Conservation (phyloP, 2,797 vertebrate genomes). For the Coregonus ussuriensis region DNA sequence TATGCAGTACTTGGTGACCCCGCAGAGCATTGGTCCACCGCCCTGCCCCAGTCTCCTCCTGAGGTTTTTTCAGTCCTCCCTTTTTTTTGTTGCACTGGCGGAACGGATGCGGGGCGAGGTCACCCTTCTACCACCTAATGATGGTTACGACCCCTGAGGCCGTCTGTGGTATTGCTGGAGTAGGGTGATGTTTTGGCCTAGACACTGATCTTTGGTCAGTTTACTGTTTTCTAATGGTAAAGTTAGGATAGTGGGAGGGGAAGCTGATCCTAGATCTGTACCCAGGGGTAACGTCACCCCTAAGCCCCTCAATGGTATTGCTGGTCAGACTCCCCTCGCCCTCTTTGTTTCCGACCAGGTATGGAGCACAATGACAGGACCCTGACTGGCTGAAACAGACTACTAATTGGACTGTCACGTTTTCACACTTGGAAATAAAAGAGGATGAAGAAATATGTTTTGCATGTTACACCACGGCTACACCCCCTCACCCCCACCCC, state of each 20-base stretch:
- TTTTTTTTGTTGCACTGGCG: slow-evolving; percentile 17
- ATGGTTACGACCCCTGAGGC: slow-evolving; percentile 33
- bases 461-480: slow-evolving; percentile 23
- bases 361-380: slow-evolving; percentile 27
- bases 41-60: not conserved
- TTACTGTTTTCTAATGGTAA: too few species aligned
- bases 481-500: slow-evolving; percentile 29
- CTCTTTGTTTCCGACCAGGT: slow-evolving; percentile 22
- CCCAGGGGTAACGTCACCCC: too few species aligned
- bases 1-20: slow-evolving; percentile 31
- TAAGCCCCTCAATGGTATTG: too few species aligned
- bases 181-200: not conserved
- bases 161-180: not conserved
- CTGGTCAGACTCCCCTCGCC: too few species aligned
- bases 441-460: slow-evolving; percentile 47
- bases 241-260: too few species aligned
- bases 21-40: slow-evolving; percentile 28
- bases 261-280: too few species aligned
- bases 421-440: slow-evolving; percentile 55
- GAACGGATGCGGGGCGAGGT: not conserved
- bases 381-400: slow-evolving; percentile 42
- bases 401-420: slow-evolving; percentile 73
- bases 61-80: not conserved
- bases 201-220: too few species aligned
- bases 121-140: slow-evolving; percentile 24